Evolutionary conservation across 2,888 invertebrate species (phyloP).

Genomic region (Poecilus cupreus): DNA sequence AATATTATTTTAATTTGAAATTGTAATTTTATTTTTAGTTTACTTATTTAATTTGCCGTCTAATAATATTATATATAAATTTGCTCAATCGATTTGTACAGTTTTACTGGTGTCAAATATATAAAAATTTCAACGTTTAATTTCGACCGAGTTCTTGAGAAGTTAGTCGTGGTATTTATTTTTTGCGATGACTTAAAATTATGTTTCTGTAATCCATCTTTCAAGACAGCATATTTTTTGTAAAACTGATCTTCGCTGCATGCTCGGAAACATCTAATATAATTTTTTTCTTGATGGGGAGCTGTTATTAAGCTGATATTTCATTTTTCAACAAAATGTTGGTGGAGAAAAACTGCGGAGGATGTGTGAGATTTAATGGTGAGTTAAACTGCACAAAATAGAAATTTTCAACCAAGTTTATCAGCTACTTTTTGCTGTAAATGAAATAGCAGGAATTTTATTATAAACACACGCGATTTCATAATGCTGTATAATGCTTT

Average conservation of each 20-base stretch:
- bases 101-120: neutral
- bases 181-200: constrained; percentile 46
- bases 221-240: constrained; percentile 43
- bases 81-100: too few species aligned
- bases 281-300: constrained; percentile 47
- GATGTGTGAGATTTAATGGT: constrained; percentile 41
- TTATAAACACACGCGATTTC: neutral
- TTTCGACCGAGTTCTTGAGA: constrained; percentile 10
- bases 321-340: constrained; percentile 46
- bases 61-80: too few species aligned
- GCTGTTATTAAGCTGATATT: constrained; percentile 50
- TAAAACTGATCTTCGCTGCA: constrained; percentile 31
- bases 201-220: constrained; percentile 49
- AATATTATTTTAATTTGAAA: too few species aligned
- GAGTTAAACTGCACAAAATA: constrained; percentile 8
- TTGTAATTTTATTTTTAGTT: too few species aligned
- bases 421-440: neutral
- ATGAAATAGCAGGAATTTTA: constrained; percentile 1
- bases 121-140: constrained; percentile 9
- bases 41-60: neutral
- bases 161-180: constrained; percentile 39
- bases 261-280: constrained; percentile 47
- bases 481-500: too few species aligned
- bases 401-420: neutral
- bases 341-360: constrained; percentile 13